phyloP scores from a whole-genome alignment of 1,140 invertebrate species.

The Panagrolaimus sp. region DNA sequence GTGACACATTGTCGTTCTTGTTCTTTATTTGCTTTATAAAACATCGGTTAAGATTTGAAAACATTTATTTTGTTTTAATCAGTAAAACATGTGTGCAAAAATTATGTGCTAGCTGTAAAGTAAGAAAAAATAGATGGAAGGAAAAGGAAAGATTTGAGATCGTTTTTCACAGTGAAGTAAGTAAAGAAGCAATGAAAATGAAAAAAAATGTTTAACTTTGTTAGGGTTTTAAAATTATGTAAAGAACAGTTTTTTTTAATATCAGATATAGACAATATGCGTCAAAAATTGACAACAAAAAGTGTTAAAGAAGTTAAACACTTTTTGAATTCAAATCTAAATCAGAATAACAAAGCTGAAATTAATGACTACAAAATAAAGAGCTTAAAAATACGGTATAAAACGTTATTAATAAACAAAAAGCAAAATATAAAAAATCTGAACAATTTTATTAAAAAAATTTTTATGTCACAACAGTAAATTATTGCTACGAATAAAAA shows the following conservation, averaged over 20 bases:
- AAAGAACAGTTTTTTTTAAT: no score
- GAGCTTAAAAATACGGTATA: neutral
- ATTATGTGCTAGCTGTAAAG: neutral
- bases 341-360: neutral
- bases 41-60: neutral
- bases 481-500: neutral
- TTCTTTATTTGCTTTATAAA: neutral
- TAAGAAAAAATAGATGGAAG: no score
- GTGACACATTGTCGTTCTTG: neutral
- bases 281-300: no score
- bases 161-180: no score
- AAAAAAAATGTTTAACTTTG: no score
- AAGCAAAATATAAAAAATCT: neutral
- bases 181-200: no score
- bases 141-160: no score
- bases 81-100: neutral
- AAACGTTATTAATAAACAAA: neutral
- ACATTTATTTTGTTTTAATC: slow-evolving; percentile 4
- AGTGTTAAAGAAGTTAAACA: neutral
- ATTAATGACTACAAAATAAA: neutral
- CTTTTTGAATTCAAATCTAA: neutral
- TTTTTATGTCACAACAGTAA: neutral
- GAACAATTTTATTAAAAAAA: neutral
- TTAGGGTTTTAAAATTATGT: no score
- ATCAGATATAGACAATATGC: no score